phyloP scores from a whole-genome alignment of 2,888 invertebrate genomes.

The Vanessa cardui region DNA sequence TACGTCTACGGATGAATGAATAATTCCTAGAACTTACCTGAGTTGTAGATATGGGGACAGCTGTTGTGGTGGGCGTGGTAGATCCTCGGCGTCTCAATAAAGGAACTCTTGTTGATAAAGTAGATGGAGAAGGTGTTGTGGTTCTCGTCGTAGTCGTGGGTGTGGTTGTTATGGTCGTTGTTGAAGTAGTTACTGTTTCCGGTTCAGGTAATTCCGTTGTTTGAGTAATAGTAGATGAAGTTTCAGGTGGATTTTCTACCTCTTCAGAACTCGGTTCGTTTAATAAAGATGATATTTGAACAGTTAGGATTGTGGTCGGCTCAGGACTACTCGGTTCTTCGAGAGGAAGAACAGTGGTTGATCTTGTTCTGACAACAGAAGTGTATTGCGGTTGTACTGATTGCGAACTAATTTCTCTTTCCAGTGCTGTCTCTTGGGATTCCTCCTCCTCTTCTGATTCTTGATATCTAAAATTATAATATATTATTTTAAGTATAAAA shows the following conservation, averaged over 20 bases:
- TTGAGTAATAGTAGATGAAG: constrained; percentile 45
- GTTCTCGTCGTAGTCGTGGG: constrained; percentile 51
- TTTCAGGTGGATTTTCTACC: constrained; percentile 50
- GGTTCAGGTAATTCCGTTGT: constrained; percentile 52
- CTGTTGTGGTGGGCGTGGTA: constrained; percentile 52
- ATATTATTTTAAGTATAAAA: not conserved
- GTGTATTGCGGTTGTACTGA: constrained; percentile 69
- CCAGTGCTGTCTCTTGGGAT: constrained; percentile 64
- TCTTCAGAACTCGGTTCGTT: constrained; percentile 63
- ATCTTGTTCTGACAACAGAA: constrained; percentile 66
- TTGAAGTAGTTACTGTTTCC: constrained; percentile 52
- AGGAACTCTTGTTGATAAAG: constrained; percentile 53
- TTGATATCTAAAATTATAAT: constrained; percentile 57
- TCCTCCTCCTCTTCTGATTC: constrained; percentile 59
- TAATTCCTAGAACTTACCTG: constrained; percentile 84
- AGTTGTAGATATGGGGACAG: constrained; percentile 56
- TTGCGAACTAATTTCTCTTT: constrained; percentile 71
- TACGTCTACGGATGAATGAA: constrained; percentile 71
- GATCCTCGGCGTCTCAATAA: constrained; percentile 58
- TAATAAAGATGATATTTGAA: constrained; percentile 74
- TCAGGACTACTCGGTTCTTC: constrained; percentile 55
- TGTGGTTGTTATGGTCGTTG: constrained; percentile 51
- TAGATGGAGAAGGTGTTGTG: constrained; percentile 47
- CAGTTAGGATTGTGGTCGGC: constrained; percentile 72
- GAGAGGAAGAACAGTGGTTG: constrained; percentile 57